phyloP scores from a whole-genome alignment of 2,888 invertebrate species.

The Leptinotarsa juncta region DNA sequence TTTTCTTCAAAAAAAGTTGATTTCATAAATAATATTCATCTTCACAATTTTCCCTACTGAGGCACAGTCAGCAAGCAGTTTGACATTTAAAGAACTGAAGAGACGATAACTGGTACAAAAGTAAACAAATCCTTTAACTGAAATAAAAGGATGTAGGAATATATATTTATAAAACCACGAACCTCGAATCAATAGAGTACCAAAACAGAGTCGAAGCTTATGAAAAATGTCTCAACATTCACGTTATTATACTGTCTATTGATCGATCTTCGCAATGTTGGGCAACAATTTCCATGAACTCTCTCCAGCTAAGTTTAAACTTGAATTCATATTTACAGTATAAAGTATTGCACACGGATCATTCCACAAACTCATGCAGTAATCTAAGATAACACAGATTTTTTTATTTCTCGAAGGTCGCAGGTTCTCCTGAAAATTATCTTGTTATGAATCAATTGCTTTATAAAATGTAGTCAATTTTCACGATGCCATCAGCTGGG shows the following conservation, averaged over 20 bases:
- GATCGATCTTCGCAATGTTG: not conserved
- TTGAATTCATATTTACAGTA: conserved; percentile 5
- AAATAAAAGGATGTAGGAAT: not conserved
- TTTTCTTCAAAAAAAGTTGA: not conserved
- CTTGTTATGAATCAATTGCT: no score
- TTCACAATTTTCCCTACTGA: conserved; percentile 11
- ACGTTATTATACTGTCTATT: not conserved
- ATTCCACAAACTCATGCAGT: not conserved
- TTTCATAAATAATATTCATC: not conserved
- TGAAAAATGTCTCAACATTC: not conserved
- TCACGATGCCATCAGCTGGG: no score
- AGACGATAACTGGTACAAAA: conserved; percentile 1
- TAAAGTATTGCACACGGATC: not conserved
- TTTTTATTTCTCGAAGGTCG: not conserved
- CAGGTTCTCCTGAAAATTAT: not conserved
- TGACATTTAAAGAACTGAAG: not conserved
- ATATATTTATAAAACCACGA: not conserved
- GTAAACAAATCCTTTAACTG: not conserved
- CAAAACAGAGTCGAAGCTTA: not conserved
- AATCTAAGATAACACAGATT: not conserved
- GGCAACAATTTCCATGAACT: not conserved
- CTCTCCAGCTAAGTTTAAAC: not conserved
- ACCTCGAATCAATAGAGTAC: not conserved
- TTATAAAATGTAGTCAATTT: no score
- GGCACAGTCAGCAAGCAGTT: conserved; percentile 19